phyloP scores from a whole-genome alignment of 1,140 invertebrate species.

The Leguminivora glycinivorella region DNA sequence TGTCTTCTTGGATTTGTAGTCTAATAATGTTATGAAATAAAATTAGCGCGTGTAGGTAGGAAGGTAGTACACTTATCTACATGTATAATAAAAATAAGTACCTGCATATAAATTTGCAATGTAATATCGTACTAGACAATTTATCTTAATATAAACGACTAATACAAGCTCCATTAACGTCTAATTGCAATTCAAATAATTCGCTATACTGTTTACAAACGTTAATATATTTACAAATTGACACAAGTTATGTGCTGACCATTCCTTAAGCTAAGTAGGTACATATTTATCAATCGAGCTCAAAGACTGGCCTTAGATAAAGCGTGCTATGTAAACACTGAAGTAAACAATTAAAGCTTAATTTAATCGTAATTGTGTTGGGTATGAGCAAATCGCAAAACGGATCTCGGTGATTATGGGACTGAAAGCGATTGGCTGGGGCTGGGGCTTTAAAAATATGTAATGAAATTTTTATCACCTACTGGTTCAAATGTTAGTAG shows the following conservation, averaged over 20 bases:
- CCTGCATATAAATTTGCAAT: background rate
- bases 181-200: conserved; percentile 11
- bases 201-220: background rate
- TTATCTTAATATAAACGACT: background rate
- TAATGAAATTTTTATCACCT: too few species aligned
- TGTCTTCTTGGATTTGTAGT: too few species aligned
- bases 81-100: background rate
- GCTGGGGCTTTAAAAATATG: too few species aligned
- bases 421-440: too few species aligned
- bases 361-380: background rate
- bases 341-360: background rate
- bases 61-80: too few species aligned
- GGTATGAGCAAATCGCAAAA: too few species aligned
- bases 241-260: background rate
- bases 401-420: too few species aligned
- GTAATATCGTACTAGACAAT: background rate
- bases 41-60: too few species aligned
- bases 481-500: too few species aligned
- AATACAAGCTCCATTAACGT: background rate
- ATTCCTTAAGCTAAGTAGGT: conserved; percentile 2
- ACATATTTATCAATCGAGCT: conserved; percentile 3
- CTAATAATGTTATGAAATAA: too few species aligned
- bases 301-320: conserved; percentile 14
- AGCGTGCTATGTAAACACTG: background rate
- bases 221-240: conserved; percentile 9